Percentiles rank a stretch among this genome's conserved stretches.
Evolutionary conservation across 2,797 vertebrate genomes (phyloP).

Genomic region (Phrynocephalus forsythii): DNA sequence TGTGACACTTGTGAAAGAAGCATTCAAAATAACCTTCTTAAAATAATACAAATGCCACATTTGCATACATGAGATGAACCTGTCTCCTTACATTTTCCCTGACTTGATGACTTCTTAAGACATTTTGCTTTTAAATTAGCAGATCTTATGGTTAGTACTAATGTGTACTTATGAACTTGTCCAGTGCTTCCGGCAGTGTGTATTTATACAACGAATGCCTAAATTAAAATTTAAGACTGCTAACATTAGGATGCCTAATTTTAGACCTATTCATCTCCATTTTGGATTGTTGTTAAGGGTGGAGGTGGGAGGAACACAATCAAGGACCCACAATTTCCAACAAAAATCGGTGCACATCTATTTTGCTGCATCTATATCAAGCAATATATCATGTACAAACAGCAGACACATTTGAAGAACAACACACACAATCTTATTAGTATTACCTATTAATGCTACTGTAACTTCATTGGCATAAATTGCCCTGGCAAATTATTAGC

Average conservation of each 20-base stretch:
- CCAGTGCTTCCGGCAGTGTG: neutral
- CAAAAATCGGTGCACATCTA: conserved; percentile 13
- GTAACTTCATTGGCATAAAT: too few species aligned
- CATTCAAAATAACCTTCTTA: neutral
- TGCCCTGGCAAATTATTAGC: too few species aligned
- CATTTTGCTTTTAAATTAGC: conserved; percentile 10
- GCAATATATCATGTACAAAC: neutral
- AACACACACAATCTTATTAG: too few species aligned
- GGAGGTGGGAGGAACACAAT: neutral
- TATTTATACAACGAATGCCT: conserved; percentile 3
- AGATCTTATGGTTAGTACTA: neutral
- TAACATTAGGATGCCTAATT: conserved; percentile 37
- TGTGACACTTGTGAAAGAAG: neutral
- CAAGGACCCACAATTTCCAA: neutral
- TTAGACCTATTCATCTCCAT: neutral
- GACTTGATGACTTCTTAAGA: neutral
- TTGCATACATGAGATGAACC: neutral
- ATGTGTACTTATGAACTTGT: neutral
- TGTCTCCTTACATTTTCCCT: neutral
- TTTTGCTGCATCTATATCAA: neutral
- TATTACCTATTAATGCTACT: too few species aligned
- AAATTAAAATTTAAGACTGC: conserved; percentile 5
- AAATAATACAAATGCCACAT: neutral
- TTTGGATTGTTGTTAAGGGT: conserved; percentile 13
- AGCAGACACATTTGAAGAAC: conserved; percentile 14